phyloP scores from a whole-genome alignment of 2,113 vertebrate genomes.

The Gila orcuttii region DNA sequence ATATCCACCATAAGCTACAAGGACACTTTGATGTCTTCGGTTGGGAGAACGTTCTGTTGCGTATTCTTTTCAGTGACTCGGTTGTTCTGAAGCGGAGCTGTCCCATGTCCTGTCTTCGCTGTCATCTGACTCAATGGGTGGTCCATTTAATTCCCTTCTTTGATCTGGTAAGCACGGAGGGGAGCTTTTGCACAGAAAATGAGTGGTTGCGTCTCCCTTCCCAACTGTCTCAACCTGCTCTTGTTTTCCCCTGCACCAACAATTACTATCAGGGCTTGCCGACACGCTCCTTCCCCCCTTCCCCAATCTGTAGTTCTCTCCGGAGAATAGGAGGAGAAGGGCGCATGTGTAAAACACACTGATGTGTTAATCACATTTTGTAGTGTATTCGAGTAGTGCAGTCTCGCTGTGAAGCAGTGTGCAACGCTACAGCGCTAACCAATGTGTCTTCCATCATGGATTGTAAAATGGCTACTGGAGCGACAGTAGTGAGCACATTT shows the following conservation, averaged over 20 bases:
- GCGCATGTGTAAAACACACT: slow-evolving; percentile 32
- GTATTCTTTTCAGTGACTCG: not conserved
- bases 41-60: slow-evolving; percentile 19
- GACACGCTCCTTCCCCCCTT: slow-evolving; percentile 20
- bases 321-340: slow-evolving; percentile 7
- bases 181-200: slow-evolving; percentile 43
- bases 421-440: slow-evolving; percentile 2
- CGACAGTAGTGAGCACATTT: slow-evolving; percentile 28
- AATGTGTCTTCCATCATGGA: slow-evolving; percentile 46
- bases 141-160: slow-evolving; percentile 41
- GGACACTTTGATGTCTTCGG: slow-evolving; percentile 41
- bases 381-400: slow-evolving; percentile 13
- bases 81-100: slow-evolving; percentile 28
- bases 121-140: slow-evolving; percentile 14
- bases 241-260: slow-evolving; percentile 50
- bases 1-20: slow-evolving; percentile 28
- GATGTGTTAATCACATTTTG: slow-evolving; percentile 54
- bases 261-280: slow-evolving; percentile 52
- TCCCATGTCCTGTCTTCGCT: slow-evolving; percentile 37
- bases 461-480: slow-evolving; percentile 57
- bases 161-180: slow-evolving; percentile 48
- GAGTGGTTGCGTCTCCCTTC: slow-evolving; percentile 43
- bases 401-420: slow-evolving; percentile 26
- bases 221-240: slow-evolving; percentile 48
- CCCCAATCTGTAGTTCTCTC: not conserved